Evolutionary conservation across 2,797 vertebrate species (phyloP), one percentile per base, ranked within the genome.

Genomic region (Coranthus polyacanthus): DNA sequence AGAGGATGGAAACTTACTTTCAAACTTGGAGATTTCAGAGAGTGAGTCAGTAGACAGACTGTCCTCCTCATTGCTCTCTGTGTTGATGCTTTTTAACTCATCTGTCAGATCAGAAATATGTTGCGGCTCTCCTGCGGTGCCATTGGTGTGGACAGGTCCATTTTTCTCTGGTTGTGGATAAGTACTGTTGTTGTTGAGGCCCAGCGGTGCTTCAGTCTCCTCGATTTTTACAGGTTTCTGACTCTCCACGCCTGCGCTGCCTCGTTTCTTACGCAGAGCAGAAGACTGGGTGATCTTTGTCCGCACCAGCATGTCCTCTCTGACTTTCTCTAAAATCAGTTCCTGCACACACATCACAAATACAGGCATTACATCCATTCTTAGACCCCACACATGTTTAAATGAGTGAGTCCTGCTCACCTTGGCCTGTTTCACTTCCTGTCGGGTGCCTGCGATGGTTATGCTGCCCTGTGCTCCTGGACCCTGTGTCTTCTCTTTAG

Each of bases 241-340:
- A 56, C 15, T 24, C 24, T 7, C 49, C 20, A 41, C 60, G 0
- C 26, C 56, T 6, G 79, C 62, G 0, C 68, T 88, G 21, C 93
- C 92, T 26, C 95, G 94, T 43, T 90, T 95, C 54, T 92, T 83
- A 12, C 96, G 92, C 7, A 58, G 65, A 3, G 90, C 89, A 0
- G 91, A 93, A 0, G 95, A 94, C 86, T 93, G 91, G 0, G 89
- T 91, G 75, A 97, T 95, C 84, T 95, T 94, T 26, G 78, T 87
- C 12, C 93, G 92, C 26, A 97, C 93, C 0, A 75, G 83, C 5
- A 86, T 82, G 13, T 96, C 95, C 68, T 97, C 95, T 1, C 57
- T 45, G 44, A 97, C 93, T 77, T 96, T 97, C 72, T 96, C 94
- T 52, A 93, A 56, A 80, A 98, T 95, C 80, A 95, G 83, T 69